phyloP scores from a whole-genome alignment of 2,888 invertebrate genomes.

The Coenonympha glycerion region DNA sequence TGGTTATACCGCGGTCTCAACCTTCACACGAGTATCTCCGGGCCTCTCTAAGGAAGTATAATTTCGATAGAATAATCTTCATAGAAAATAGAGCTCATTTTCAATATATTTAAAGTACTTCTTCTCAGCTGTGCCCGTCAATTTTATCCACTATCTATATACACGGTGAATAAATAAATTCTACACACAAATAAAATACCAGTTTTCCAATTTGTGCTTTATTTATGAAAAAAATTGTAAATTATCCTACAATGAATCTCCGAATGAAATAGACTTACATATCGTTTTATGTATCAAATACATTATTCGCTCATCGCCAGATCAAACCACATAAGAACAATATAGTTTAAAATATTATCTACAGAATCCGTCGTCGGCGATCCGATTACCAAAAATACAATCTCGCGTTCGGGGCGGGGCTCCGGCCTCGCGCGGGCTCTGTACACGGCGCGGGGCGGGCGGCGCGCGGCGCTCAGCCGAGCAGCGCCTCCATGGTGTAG shows the following conservation, averaged over 20 bases:
- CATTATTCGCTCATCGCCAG: slow-evolving; percentile 74
- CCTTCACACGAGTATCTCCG: too few species aligned
- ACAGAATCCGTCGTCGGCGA: slow-evolving; percentile 74
- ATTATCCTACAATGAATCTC: slow-evolving; percentile 80
- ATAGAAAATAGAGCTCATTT: too few species aligned
- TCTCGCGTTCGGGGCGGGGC: slow-evolving; percentile 38
- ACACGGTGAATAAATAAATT: slow-evolving; percentile 7
- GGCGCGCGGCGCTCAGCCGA: slow-evolving; percentile 58
- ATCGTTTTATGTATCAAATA: slow-evolving; percentile 76
- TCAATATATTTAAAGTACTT: too few species aligned
- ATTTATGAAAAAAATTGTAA: slow-evolving; percentile 82
- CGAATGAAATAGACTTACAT: slow-evolving; percentile 78
- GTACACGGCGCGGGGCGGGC: slow-evolving; percentile 58
- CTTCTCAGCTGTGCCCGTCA: too few species aligned
- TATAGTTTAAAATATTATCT: slow-evolving; percentile 76
- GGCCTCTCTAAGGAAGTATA: too few species aligned
- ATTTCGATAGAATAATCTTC: too few species aligned
- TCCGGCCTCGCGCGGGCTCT: slow-evolving; percentile 43
- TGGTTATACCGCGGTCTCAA: too few species aligned
- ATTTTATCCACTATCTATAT: too few species aligned
- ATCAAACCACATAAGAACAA: slow-evolving; percentile 75
- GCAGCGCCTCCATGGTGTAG: slow-evolving; percentile 81
- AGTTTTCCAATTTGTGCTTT: slow-evolving; percentile 77
- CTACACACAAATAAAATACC: slow-evolving; percentile 49
- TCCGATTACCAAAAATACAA: slow-evolving; percentile 74